Evolutionary conservation across 1,140 invertebrate genomes (phyloP), one percentile per base, ranked within the genome.

Genomic region (Cyphomyrmex costatus): DNA sequence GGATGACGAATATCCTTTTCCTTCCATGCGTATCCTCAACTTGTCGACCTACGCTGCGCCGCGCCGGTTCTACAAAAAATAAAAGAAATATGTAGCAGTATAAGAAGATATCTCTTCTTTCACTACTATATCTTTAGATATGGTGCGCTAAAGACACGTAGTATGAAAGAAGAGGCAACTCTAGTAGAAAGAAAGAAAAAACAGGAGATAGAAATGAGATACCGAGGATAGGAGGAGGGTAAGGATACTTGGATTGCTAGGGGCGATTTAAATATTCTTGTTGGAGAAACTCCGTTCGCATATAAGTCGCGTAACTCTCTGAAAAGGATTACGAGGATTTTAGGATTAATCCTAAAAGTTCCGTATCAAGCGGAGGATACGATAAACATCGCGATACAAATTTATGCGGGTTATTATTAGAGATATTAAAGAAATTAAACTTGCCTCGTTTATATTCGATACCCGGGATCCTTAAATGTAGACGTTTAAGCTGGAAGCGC

Each of bases 21-120:
- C 21, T 63, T 74, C 27, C 42, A 12, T 63, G 66, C 21, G 58
- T 49, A 56, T 89, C 76, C 86, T 71, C 65, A 49, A 68, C 24
- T 63, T 83, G 73, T 58, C 51, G 71, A 58, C 36, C 19, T n/a
- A n/a, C n/a, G n/a, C n/a, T n/a, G n/a, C n/a, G n/a, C n/a, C 60
- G 36, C 60, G 53, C n/a, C 77, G 56, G 24, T 46, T 60, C 71
- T 73, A 24, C 33, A 61, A 36, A 61, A 36, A 89, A 83, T 89
- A 89, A 89, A 86, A 79, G 46, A 88, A 89, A 86, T 82, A n/a
- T n/a, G n/a, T n/a, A 60, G 36, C 14, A 19, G 7, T 42, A 66
- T 14, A 1, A 30, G 49, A 51, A 80, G 24, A 42, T 24, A 19
- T n/a, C 33, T 68, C 36, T 36, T 36, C 61, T 53, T 21, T 36